Conservation (phyloP, 2,888 invertebrate species). For the Trissolcus brochymenae region DNA sequence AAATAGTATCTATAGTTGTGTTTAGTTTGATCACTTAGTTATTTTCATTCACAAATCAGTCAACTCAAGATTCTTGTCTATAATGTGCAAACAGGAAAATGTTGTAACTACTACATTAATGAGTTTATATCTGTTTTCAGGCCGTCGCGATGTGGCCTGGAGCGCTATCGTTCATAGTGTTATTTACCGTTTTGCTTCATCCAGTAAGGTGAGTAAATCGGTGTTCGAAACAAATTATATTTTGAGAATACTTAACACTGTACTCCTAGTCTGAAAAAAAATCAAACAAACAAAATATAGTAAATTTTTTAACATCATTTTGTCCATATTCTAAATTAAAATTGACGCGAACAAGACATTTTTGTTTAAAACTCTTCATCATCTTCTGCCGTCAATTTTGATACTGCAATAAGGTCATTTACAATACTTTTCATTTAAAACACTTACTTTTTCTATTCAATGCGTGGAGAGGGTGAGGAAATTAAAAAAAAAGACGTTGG, state of each 20-base stretch:
- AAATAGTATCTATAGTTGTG: not conserved
- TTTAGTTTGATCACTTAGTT: not conserved
- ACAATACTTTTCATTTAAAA: no score
- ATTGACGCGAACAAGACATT: not conserved
- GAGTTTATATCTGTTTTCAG: slow-evolving; percentile 70
- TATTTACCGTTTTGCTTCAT: slow-evolving; percentile 73
- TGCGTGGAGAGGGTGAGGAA: no score
- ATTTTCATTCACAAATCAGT: not conserved
- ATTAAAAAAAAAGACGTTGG: no score
- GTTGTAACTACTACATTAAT: slow-evolving; percentile 13
- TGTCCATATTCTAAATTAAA: not conserved
- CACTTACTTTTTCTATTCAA: no score
- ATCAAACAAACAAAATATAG: no score
- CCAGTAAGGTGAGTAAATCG: slow-evolving; percentile 69
- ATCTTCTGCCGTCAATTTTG: no score
- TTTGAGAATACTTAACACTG: no score
- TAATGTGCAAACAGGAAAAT: not conserved
- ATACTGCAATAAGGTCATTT: no score
- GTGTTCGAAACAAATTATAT: no score
- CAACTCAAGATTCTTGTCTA: not conserved
- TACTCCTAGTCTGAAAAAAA: no score
- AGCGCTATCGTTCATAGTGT: slow-evolving; percentile 73
- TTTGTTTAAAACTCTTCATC: no score
- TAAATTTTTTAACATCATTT: not conserved
- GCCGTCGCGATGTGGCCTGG: slow-evolving; percentile 76